Evolutionary conservation across 2,113 vertebrate genomes (phyloP), one percentile per base, ranked within the genome.

Genomic region (Dipodomys spectabilis): DNA sequence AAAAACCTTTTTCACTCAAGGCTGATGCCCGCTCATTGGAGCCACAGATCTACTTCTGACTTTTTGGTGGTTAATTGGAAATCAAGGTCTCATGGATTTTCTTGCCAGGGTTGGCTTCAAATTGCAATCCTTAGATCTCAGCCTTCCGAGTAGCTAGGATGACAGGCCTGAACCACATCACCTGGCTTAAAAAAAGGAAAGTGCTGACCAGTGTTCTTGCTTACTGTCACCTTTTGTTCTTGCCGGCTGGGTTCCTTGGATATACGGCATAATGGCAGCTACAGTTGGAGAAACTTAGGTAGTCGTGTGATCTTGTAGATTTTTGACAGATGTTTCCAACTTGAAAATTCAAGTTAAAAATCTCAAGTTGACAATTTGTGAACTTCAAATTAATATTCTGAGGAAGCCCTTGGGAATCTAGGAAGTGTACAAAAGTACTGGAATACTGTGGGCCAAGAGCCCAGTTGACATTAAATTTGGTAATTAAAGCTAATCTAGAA

Each of bases 321-420:
- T 39, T 89, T 25, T 32, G 78, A 39, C 18, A 20, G 30, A 57
- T 71, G 15, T 82, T 28, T 85, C 68, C 27, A 15, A 11, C 6
- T 35, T 30, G 53, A 57, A 57, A 57, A 57, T 57, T 57, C 53
- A 57, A 57, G 53, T 57, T 57, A 13, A 57, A 57, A 57, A 57
- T 57, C 13, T 57, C 53, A 57, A 57, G 15, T 57, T 57, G 53
- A 57, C 53, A 75, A 10, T 78, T 73, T 19, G 82, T 94, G 45
- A 69, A 73, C n/a, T 69, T 92, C 82, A 88, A 89, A 84, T 93
- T 73, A 49, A 57, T 87, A 83, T 19, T 77, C 10, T 71, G 77
- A 87, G 10, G 3, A 86, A 71, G 22, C 60, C 80, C 32, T 87
- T 3, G 2, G 75, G 11, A 39, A 23, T 79, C 73, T 69, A 2